phyloP scores from a whole-genome alignment of 2,113 vertebrate species.

The Arvicanthis niloticus region DNA sequence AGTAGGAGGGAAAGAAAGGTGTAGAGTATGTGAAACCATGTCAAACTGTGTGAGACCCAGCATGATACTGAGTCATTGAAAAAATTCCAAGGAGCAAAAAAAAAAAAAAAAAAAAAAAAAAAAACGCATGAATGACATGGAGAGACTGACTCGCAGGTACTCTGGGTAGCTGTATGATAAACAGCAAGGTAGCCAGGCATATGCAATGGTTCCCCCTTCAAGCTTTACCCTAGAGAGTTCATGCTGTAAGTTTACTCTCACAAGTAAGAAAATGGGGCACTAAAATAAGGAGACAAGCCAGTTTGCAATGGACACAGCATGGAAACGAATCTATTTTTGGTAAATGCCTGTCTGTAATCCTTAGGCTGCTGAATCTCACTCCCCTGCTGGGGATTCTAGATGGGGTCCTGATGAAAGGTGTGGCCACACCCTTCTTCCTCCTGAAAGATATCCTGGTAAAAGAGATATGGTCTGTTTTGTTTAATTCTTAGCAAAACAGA shows the following conservation, averaged over 20 bases:
- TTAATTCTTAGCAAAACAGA: not conserved
- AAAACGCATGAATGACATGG: not conserved
- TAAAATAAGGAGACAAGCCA: not conserved
- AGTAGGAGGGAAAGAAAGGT: not conserved
- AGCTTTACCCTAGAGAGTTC: not conserved
- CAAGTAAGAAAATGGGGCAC: not conserved
- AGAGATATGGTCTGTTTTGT: conserved; percentile 82
- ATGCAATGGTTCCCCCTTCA: not conserved
- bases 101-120: too few species aligned
- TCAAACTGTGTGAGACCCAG: conserved; percentile 13
- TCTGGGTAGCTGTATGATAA: not conserved
- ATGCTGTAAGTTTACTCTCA: not conserved
- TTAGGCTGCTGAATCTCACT: conserved; percentile 93
- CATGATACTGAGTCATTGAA: conserved; percentile 5
- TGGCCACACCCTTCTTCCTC: conserved; percentile 92
- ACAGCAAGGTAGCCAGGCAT: not conserved
- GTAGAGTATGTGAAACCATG: not conserved
- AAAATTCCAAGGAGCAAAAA: conserved; percentile 20
- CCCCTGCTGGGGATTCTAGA: conserved; percentile 90
- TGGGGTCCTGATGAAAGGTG: conserved; percentile 95
- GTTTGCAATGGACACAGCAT: not conserved
- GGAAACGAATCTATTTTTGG: not conserved
- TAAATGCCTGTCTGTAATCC: conserved; percentile 89
- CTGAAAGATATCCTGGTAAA: conserved; percentile 93
- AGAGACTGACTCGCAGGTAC: not conserved